Conservation (phyloP, 2,113 vertebrate genomes). For the Lipophrys pholis region DNA sequence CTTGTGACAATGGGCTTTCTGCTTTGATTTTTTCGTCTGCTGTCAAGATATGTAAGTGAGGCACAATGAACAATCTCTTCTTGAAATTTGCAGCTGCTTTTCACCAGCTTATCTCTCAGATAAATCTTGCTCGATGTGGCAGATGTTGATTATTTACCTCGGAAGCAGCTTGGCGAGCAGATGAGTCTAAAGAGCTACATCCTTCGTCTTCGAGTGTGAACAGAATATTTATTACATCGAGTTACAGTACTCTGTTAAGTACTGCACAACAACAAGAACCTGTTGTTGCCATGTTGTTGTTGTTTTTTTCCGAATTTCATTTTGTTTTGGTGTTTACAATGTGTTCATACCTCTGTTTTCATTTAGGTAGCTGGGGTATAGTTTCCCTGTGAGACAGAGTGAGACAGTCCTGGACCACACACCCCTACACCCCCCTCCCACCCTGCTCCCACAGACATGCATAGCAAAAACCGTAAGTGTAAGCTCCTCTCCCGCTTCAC, state of each 20-base stretch:
- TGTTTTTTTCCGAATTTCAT: background rate
- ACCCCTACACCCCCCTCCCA: conserved; percentile 58
- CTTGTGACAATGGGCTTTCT: too few relatives aligned
- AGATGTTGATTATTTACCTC: conserved; percentile 7
- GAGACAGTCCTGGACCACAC: conserved; percentile 71
- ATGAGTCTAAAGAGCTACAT: background rate
- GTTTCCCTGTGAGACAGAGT: conserved; percentile 80
- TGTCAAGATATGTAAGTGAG: conserved; percentile 19
- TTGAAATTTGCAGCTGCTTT: conserved; percentile 19
- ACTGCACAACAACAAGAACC: background rate
- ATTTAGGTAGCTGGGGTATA: conserved; percentile 81
- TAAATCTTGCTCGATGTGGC: background rate
- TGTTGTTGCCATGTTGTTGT: conserved; percentile 6
- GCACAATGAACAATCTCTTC: background rate
- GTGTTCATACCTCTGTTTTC: conserved; percentile 63
- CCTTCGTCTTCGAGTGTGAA: background rate
- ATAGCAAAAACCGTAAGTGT: conserved; percentile 86
- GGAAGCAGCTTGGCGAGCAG: background rate
- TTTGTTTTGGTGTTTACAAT: conserved; percentile 36
- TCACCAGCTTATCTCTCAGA: background rate
- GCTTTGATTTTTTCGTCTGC: conserved; percentile 11
- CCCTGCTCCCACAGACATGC: conserved; percentile 80
- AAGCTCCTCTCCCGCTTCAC: conserved; percentile 45
- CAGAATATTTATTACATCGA: background rate
- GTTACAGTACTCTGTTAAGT: background rate